These are phyloP conservation scores for Calyptomena viridis DNA, from an alignment of 2,113 vertebrate species.

Conservation along the genomic window DNA sequence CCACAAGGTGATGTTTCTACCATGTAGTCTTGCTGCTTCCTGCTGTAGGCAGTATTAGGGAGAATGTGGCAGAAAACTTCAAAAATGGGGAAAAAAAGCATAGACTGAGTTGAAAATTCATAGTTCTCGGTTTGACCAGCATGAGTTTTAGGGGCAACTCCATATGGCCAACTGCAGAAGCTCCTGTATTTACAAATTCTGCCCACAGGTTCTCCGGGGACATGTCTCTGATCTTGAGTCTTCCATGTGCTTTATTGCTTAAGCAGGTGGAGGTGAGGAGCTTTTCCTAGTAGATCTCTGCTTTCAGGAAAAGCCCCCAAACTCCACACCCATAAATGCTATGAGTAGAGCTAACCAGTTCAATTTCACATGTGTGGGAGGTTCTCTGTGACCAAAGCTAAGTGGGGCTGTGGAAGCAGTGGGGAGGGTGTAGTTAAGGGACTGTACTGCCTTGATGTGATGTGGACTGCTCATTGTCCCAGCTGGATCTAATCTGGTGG, in stretches of 20 bases:
- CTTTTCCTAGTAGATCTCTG: background rate
- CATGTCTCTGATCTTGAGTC: background rate
- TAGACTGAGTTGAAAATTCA: background rate
- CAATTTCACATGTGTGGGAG: background rate
- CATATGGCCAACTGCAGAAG: background rate
- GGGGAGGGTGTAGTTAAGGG: background rate
- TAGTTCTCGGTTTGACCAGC: background rate
- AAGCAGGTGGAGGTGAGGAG: background rate
- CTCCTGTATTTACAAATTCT: background rate
- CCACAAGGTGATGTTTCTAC: constrained; percentile 45
- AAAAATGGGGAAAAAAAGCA: background rate
- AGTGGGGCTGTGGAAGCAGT: background rate
- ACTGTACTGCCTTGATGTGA: background rate
- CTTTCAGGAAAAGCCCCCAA: background rate
- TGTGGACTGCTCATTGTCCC: background rate
- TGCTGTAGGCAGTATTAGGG: constrained; percentile 42
- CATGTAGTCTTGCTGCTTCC: constrained; percentile 25
- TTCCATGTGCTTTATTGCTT: background rate
- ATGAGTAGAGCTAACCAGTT: background rate
- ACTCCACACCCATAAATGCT: background rate
- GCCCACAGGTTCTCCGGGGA: background rate
- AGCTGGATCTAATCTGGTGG: background rate
- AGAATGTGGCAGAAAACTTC: constrained; percentile 25
- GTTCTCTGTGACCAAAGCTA: background rate
- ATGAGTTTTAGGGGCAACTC: background rate